Conservation (phyloP, 2,888 invertebrate species). For the Acrobasis suavella region DNA sequence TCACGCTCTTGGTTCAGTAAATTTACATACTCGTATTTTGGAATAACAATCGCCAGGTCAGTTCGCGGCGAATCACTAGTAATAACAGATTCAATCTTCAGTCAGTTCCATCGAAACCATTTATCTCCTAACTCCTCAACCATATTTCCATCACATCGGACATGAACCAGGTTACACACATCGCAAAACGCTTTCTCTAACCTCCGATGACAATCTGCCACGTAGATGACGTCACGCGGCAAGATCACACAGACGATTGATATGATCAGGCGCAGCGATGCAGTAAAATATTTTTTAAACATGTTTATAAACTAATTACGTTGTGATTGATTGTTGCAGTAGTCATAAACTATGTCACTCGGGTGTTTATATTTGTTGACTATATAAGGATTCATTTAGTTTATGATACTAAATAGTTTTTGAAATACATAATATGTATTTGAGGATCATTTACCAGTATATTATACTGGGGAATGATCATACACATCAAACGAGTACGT, state of each 20-base stretch:
- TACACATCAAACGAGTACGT: too few species aligned
- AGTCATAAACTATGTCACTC: not conserved
- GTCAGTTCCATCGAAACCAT: not conserved
- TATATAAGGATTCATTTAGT: too few species aligned
- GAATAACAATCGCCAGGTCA: too few species aligned
- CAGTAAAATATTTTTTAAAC: conserved; percentile 15
- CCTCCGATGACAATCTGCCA: conserved; percentile 16
- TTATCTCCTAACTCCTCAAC: not conserved
- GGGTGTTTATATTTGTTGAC: too few species aligned
- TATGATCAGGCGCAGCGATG: conserved; percentile 37
- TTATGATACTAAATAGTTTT: too few species aligned
- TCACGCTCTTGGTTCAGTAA: too few species aligned
- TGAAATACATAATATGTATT: too few species aligned
- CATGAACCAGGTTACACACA: conserved; percentile 1
- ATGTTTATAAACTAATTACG: not conserved
- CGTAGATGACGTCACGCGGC: conserved; percentile 4
- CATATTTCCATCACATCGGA: not conserved
- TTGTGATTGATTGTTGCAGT: not conserved
- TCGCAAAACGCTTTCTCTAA: conserved; percentile 15
- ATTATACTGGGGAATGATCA: too few species aligned
- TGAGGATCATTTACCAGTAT: too few species aligned
- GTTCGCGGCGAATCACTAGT: too few species aligned
- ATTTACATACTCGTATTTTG: too few species aligned
- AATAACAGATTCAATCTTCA: not conserved
- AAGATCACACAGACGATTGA: conserved; percentile 10